Conservation (phyloP, 2,888 invertebrate species). For the Prosapia bicincta region DNA sequence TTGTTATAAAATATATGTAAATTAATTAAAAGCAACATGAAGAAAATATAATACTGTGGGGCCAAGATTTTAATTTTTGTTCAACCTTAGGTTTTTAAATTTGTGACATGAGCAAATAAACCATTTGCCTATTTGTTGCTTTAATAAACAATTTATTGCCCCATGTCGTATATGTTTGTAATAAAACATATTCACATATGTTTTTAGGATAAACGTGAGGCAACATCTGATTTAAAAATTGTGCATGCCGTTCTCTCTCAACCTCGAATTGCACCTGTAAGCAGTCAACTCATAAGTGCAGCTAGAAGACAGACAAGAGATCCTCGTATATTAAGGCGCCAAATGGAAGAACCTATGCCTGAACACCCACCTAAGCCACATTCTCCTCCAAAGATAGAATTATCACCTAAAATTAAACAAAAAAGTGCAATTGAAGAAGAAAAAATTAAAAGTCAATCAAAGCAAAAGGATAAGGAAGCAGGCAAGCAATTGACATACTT, state of each 20-base stretch:
- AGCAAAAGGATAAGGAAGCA: background rate
- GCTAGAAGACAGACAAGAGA: slow-evolving; percentile 17
- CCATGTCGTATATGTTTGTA: too few species aligned
- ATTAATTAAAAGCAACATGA: too few species aligned
- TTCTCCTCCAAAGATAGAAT: background rate
- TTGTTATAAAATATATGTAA: too few species aligned
- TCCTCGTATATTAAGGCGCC: slow-evolving; percentile 13
- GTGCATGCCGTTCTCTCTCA: background rate
- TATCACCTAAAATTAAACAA: background rate
- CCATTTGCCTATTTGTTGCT: too few species aligned
- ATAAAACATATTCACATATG: too few species aligned
- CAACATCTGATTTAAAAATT: slow-evolving; percentile 2
- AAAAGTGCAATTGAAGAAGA: background rate
- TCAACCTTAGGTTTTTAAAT: too few species aligned
- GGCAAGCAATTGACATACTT: background rate
- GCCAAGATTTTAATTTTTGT: too few species aligned
- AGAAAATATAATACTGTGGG: too few species aligned
- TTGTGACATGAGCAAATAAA: too few species aligned
- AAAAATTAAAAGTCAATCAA: background rate
- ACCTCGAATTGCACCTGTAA: slow-evolving; percentile 24
- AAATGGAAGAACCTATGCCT: background rate
- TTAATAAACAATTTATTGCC: too few species aligned
- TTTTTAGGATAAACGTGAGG: slow-evolving; percentile 9
- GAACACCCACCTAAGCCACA: background rate
- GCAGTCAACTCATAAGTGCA: slow-evolving; percentile 23